phyloP scores from a whole-genome alignment of 2,113 vertebrate genomes.

The Lagopus leucura region DNA sequence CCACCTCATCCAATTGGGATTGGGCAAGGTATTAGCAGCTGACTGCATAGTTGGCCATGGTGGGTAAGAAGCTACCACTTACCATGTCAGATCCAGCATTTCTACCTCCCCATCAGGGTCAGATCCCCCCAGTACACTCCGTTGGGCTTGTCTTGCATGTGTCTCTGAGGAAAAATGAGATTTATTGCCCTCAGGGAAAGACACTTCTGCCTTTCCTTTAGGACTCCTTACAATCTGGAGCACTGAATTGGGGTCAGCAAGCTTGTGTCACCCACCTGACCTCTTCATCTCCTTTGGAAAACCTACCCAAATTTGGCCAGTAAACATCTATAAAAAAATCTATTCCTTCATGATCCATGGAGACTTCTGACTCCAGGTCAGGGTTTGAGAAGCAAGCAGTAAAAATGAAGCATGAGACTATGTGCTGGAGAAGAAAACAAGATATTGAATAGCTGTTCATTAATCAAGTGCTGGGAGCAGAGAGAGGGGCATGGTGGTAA shows the following conservation, averaged over 20 bases:
- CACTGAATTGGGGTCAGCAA: background rate
- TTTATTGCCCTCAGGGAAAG: background rate
- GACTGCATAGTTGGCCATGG: background rate
- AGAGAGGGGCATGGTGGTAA: background rate
- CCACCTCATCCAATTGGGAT: background rate
- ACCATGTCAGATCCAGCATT: background rate
- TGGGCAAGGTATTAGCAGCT: background rate
- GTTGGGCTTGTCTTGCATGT: background rate
- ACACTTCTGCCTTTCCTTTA: background rate
- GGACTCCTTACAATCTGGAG: background rate
- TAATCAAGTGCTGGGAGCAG: conserved; percentile 32
- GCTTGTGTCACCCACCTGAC: fast-evolving
- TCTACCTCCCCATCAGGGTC: background rate
- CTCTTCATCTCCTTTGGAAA: background rate
- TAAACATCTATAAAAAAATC: background rate
- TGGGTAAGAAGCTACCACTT: background rate
- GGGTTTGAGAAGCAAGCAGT: background rate
- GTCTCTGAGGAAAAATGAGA: background rate
- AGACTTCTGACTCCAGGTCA: conserved; percentile 20
- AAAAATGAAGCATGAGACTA: background rate
- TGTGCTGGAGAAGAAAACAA: conserved; percentile 25
- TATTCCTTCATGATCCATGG: background rate
- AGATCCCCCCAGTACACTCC: background rate
- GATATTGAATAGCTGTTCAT: conserved; percentile 27
- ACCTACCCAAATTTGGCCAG: background rate